Evolutionary conservation across 92 coral and sea anemone genomes (phyloP).

Genomic region (Palythoa heliodiscus): DNA sequence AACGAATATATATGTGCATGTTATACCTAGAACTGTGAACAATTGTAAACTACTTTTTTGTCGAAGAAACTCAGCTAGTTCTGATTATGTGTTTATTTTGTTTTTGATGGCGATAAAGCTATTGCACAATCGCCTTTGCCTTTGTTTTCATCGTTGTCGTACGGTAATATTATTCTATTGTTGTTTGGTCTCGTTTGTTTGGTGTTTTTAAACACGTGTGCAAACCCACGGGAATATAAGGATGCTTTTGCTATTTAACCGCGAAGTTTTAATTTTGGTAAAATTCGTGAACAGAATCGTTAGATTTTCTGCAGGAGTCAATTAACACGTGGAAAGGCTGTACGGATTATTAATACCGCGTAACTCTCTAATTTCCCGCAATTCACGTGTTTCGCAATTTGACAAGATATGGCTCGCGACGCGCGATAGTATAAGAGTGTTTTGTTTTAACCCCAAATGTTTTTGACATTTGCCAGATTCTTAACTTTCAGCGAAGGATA

Average conservation of each 20-base stretch:
- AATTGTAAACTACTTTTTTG: neutral
- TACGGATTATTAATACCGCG: too few relatives aligned
- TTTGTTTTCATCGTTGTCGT: neutral
- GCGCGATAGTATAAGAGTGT: neutral
- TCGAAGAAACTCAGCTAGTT: neutral
- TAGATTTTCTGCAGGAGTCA: neutral
- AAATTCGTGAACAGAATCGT: neutral
- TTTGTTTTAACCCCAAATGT: too few relatives aligned
- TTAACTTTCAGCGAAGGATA: too few relatives aligned
- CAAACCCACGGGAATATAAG: neutral
- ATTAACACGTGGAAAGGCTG: neutral
- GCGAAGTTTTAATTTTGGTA: neutral
- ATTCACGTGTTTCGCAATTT: neutral
- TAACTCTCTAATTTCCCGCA: neutral
- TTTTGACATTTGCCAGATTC: neutral
- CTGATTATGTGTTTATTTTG: neutral
- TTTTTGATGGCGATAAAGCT: neutral
- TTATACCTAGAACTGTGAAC: neutral
- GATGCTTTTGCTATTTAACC: neutral
- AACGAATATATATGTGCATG: too few relatives aligned
- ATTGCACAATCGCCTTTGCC: conserved; percentile 38
- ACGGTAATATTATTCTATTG: conserved; percentile 17
- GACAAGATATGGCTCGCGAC: neutral
- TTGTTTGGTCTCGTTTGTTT: conserved; percentile 9
- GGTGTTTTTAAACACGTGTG: conserved; percentile 14